phyloP scores from a whole-genome alignment of 2,113 vertebrate genomes.

The Macrotis lagotis region DNA sequence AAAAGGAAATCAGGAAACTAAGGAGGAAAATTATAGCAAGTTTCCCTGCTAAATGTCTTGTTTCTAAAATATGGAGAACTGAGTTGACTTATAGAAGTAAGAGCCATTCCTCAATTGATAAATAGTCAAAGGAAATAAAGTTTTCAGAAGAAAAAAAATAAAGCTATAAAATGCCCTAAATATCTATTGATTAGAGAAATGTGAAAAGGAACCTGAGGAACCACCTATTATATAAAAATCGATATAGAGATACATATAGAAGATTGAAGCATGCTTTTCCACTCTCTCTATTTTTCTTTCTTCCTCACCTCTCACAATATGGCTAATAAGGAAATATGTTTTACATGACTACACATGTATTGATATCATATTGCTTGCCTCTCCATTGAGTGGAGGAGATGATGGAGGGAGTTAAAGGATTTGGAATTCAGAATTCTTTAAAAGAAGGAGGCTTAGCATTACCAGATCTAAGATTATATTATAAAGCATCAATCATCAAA shows the following conservation, averaged over 20 bases:
- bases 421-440: not conserved
- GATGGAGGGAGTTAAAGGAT: not conserved
- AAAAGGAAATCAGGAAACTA: too few relatives aligned
- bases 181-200: not conserved
- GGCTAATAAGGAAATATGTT: not conserved
- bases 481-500: too few relatives aligned
- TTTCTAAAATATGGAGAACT: not conserved
- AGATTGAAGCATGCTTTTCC: not conserved
- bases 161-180: not conserved
- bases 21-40: not conserved
- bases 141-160: not conserved
- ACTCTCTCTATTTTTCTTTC: not conserved
- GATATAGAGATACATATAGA: too few relatives aligned
- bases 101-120: not conserved
- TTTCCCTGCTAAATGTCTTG: not conserved
- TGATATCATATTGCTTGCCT: not conserved
- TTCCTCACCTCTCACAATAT: not conserved
- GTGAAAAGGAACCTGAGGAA: not conserved
- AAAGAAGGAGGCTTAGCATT: too few relatives aligned
- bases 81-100: not conserved
- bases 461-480: too few relatives aligned
- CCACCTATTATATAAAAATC: not conserved
- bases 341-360: not conserved
- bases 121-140: not conserved
- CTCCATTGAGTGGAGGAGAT: not conserved